These are phyloP conservation scores for Novumbra hubbsi DNA, from an alignment of 2,797 vertebrate species.

Conservation along the genomic window DNA sequence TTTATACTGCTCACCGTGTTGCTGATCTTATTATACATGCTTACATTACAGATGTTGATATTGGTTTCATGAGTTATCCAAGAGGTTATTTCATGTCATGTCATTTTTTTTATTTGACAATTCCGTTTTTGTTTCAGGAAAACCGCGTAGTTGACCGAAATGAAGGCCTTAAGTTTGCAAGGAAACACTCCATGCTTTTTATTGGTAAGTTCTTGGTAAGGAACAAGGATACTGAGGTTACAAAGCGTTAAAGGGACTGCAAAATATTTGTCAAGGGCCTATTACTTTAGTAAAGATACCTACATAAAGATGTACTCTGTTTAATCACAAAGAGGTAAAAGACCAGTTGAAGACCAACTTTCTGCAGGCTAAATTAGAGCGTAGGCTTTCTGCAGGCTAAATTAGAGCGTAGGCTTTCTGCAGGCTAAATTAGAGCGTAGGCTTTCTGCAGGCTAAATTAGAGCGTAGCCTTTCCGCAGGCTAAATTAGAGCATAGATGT, in stretches of 20 bases:
- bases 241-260: background rate
- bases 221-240: background rate
- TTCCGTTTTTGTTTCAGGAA: slow-evolving; percentile 74
- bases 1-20: too few species aligned
- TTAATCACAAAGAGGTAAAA: background rate
- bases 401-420: too few species aligned
- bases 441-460: too few species aligned
- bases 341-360: background rate
- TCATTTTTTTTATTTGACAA: slow-evolving; percentile 59
- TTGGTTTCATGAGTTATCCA: too few species aligned
- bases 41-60: too few species aligned
- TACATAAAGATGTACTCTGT: background rate
- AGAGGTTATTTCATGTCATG: slow-evolving; percentile 82
- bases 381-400: background rate
- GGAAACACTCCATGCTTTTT: slow-evolving; percentile 98
- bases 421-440: too few species aligned
- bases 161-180: slow-evolving; percentile 95
- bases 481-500: background rate
- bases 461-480: background rate
- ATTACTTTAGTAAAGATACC: background rate
- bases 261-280: too few species aligned
- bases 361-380: background rate
- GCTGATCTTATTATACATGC: too few species aligned
- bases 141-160: slow-evolving; percentile 94
- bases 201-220: slow-evolving; percentile 80